phyloP scores from a whole-genome alignment of 2,888 invertebrate species.

The Drosophila parthenogenetica region DNA sequence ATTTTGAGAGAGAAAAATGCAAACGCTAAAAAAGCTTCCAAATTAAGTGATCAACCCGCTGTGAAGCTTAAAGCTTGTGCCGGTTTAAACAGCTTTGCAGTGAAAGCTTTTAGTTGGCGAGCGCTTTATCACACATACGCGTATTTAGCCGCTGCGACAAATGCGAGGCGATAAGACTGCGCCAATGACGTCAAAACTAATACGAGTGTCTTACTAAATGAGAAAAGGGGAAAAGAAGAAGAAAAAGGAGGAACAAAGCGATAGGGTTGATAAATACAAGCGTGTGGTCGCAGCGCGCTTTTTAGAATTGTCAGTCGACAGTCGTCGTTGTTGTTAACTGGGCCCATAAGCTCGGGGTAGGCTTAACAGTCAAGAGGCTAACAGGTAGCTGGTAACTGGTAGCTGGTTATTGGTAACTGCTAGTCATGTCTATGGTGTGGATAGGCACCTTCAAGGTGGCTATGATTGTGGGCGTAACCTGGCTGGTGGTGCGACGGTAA shows the following conservation, averaged over 20 bases:
- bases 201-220: constrained; percentile 36
- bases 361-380: constrained; percentile 7
- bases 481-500: constrained; percentile 88
- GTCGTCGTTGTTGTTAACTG: not conserved
- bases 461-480: constrained; percentile 88
- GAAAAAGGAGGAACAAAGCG: not conserved
- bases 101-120: not conserved
- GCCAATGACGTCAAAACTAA: constrained; percentile 68
- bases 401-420: not conserved
- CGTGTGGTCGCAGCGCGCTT: not conserved
- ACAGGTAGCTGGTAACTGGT: constrained; percentile 12
- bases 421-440: constrained; percentile 87
- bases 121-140: constrained; percentile 3
- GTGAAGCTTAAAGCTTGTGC: not conserved
- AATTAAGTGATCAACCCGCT: not conserved
- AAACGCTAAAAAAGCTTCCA: not conserved
- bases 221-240: constrained; percentile 1
- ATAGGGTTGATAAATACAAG: constrained; percentile 35
- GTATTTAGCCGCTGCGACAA: constrained; percentile 10
- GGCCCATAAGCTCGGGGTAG: constrained; percentile 33
- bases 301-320: constrained; percentile 31
- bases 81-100: not conserved
- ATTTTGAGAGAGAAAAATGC: too few species aligned
- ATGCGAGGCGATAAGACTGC: constrained; percentile 67
- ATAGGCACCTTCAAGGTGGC: constrained; percentile 88